Evolutionary conservation across 2,888 invertebrate species (phyloP).

Genomic region (Cataglyphis cursor): DNA sequence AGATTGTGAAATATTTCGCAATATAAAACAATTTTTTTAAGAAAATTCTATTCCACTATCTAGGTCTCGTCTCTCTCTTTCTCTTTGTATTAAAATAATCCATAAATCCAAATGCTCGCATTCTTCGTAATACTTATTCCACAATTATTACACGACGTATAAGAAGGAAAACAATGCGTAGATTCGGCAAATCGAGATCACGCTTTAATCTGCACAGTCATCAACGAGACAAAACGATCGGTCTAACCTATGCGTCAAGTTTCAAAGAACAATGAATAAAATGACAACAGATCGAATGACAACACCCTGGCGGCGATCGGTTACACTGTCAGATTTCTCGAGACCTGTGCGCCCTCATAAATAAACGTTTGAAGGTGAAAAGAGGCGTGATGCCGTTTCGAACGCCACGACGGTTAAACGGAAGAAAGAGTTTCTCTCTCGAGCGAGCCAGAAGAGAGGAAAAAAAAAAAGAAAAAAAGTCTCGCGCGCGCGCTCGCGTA

Average conservation of each 20-base stretch:
- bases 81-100: background rate
- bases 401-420: constrained; percentile 62
- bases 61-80: background rate
- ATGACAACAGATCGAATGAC: constrained; percentile 68
- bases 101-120: background rate
- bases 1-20: constrained; percentile 13
- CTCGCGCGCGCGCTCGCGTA: background rate
- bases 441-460: background rate
- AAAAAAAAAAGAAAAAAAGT: background rate
- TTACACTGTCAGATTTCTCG: constrained; percentile 17
- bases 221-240: constrained; percentile 61
- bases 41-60: background rate
- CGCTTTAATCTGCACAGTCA: constrained; percentile 82
- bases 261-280: constrained; percentile 46
- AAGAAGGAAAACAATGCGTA: background rate
- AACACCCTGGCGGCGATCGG: constrained; percentile 55
- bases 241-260: constrained; percentile 75
- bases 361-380: constrained; percentile 61
- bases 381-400: constrained; percentile 45
- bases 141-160: background rate
- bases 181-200: background rate
- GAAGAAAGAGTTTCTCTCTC: background rate
- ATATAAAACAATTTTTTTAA: background rate
- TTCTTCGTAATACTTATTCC: background rate
- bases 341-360: constrained; percentile 56